phyloP scores from a whole-genome alignment of 2,888 invertebrate genomes.

The Anodontia alba region DNA sequence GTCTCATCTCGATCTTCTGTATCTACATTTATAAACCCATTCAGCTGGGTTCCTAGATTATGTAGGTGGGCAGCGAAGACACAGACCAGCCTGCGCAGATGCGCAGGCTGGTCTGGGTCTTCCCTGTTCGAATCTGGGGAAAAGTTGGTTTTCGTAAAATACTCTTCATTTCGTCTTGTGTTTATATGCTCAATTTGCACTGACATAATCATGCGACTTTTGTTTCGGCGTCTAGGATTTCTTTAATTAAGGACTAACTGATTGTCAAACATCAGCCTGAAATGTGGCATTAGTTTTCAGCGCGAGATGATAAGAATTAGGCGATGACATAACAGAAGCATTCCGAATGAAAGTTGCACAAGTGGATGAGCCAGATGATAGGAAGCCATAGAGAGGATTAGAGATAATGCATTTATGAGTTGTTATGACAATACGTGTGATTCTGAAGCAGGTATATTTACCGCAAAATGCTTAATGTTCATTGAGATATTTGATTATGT shows the following conservation, averaged over 20 bases:
- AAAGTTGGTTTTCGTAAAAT: too few relatives aligned
- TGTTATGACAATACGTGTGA: slow-evolving; percentile 7
- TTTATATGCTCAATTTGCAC: background rate
- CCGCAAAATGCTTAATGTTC: slow-evolving; percentile 12
- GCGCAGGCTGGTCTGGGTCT: too few relatives aligned
- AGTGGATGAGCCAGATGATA: background rate
- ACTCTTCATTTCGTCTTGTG: background rate
- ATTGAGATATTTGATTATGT: background rate
- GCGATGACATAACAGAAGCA: background rate
- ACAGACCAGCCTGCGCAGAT: too few relatives aligned
- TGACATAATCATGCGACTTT: background rate
- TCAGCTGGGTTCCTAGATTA: too few relatives aligned
- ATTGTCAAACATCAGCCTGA: background rate
- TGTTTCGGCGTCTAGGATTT: background rate
- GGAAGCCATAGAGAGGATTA: background rate
- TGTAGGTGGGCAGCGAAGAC: too few relatives aligned
- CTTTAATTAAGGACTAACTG: slow-evolving; percentile 5
- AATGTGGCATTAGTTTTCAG: slow-evolving; percentile 7
- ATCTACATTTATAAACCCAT: too few relatives aligned
- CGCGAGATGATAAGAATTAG: slow-evolving; percentile 3
- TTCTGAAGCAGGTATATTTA: background rate
- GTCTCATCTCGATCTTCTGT: too few relatives aligned
- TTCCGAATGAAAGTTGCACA: background rate
- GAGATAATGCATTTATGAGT: slow-evolving; percentile 10
- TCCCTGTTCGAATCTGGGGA: too few relatives aligned